Evolutionary conservation across 1,140 invertebrate species (phyloP), one percentile per base, ranked within the genome.

Genomic region (Temnothorax nylanderi): DNA sequence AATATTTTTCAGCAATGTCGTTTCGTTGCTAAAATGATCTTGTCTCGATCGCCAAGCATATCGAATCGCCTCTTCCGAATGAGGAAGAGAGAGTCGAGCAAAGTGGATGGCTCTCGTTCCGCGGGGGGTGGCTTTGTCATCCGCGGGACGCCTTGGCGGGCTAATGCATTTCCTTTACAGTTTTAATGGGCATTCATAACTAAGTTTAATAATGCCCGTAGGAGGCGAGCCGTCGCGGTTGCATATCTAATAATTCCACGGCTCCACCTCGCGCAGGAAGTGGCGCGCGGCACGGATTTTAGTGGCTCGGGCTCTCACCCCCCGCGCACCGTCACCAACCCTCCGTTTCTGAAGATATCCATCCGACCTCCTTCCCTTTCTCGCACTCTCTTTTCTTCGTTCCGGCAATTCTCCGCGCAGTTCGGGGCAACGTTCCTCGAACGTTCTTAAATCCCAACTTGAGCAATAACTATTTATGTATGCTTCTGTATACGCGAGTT

Each of bases 151-250:
- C 81, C 90, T 93, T 92, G 88, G 92, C 82, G 90, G 88, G 92
- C 94, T 95, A 95, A 95, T 95, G 94, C 94, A 95, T 95, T 95
- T 95, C 94, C 94, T 95, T 95, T 95, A 95, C 94, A 95, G 93
- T 94, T 95, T 95, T 95, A 95, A 95, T 95, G 94, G 94, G 92
- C 93, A 95, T 95, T 95, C 94, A 94, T 95, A 95, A 95, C 94
- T 94, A 95, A 95, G 94, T 95, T 95, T 95, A 94, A 95, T 95
- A 94, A 94, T 93, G 91, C 91, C 88, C 88, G 92, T 92, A 91
- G 93, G 92, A 93, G 90, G 90, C 88, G 82, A 92, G 88, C 87
- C 89, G 93, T 90, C 92, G 91, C 81, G 92, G 93, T 94, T 94
- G 94, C 93, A 94, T 92, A 93, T 94, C 94, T 94, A 94, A 94